Evolutionary conservation across 2,797 vertebrate genomes (phyloP), one percentile per base, ranked within the genome.

Genomic region (Spatula versicolor): DNA sequence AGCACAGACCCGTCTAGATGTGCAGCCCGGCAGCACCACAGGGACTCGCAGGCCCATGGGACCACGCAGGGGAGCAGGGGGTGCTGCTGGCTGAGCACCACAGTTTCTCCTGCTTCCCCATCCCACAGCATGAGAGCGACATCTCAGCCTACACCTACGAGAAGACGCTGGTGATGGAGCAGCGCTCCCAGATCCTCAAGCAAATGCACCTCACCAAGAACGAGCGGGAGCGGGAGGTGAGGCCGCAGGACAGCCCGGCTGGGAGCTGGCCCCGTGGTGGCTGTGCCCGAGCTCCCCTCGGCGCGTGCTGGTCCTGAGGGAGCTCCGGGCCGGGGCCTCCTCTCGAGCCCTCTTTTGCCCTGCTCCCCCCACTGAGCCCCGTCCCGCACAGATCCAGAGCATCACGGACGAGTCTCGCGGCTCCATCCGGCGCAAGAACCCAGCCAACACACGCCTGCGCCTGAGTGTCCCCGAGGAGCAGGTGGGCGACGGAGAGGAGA

Each of bases 81-180:
- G 12, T 56, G 60, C 31, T 71, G 37, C 58, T 83, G 21, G n/a
- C 16, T 12, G 12, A 64, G 35, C 43, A 33, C n/a, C 43, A 13
- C 0, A 12, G 22, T 67, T 84, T 64, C 56, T 89, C 15, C 72
- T 71, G 11, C 71, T 48, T 14, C 3, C 12, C 23, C 76, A 46
- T 19, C 37, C 68, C 56, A 3, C 79, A 99, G 99, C 99, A 99
- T 1, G 99, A 99, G 96, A 99, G 99, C 0, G 99, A 99, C 96
- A 99, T 99, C 96, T 99, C 99, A 0, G 99, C 99, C 86, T 99
- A 99, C 97, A 99, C 99, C 33, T 99, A 99, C 1, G 99, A 99
- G 98, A 99, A 99, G 98, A 99, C 99, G 0, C 93, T 99, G 96
- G 98, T 99, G 97, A 99, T 99, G 99, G 99, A 99, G 92, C 99